Percentiles rank a stretch among this genome's conserved stretches.
phyloP scores from a whole-genome alignment of 2,888 invertebrate species.

The Syrphus vitripennis region DNA sequence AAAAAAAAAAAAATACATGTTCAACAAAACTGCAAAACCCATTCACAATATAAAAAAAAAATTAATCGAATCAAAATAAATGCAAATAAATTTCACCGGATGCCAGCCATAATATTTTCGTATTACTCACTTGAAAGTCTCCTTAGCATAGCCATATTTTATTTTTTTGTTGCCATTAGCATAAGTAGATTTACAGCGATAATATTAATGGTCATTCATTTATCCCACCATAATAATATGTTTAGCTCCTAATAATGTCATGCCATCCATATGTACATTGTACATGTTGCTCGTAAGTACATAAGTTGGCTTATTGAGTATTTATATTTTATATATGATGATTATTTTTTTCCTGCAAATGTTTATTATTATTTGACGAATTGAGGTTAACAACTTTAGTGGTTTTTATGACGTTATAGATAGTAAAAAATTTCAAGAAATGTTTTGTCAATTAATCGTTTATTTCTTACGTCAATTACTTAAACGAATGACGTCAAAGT shows the following conservation, averaged over 20 bases:
- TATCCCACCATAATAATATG: background rate
- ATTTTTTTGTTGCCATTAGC: background rate
- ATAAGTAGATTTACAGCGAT: background rate
- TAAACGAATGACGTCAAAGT: background rate
- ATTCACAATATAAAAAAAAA: background rate
- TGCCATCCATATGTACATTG: background rate
- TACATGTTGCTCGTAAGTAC: background rate
- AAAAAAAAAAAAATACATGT: background rate
- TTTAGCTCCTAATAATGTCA: background rate
- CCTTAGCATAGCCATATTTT: background rate
- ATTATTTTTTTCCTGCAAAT: background rate
- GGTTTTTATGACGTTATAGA: background rate
- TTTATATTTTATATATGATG: background rate
- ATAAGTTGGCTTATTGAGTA: background rate
- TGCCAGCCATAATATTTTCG: background rate
- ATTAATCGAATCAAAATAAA: background rate
- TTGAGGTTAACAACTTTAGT: constrained; percentile 2
- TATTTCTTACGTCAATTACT: background rate
- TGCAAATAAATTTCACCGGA: background rate
- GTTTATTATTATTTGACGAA: background rate
- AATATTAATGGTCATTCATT: background rate
- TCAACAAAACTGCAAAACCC: background rate
- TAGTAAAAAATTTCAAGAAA: background rate
- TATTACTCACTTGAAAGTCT: background rate
- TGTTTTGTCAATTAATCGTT: background rate